Base-by-base conservation (phyloP, 53 echinoderm and acorn worm genomes). In the Temnopleurus reevesii region DNA sequence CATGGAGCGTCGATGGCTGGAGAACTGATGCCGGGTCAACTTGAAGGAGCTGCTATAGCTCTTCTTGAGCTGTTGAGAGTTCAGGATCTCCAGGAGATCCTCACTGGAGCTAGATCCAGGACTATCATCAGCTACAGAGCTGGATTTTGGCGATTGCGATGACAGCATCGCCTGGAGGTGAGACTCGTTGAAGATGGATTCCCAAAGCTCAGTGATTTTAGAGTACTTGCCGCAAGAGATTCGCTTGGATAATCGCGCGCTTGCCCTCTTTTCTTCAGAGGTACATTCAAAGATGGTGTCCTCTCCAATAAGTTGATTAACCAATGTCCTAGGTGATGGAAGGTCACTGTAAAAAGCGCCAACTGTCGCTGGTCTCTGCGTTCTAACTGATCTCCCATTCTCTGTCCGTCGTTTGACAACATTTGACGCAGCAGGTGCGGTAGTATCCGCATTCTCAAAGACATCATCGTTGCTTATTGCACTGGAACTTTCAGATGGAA, bases 171-270 rank as follows among this genome's bases (percentile, higher is more conserved):
- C 88, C 88, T 71, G 88, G 2, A 87, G 19, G 23, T 87, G 88
- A 4, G 66, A 45, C 53, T 87, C 88, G 4, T 87, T 87, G 38
- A 93, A 95, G 18, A 95, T 91, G 33, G 93, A 91, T 77, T 97
- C 97, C 97, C 97, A 97, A 54, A 95, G 87, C 53, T 95, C 90
- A 1, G 95, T 58, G 44, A 95, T 84, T 5, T 81, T 59, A 9
- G 97, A 95, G 90, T 97, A 97, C 82, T 97, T 97, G 18, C 97
- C 97, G 18, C 94, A 93, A 0, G 97, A 97, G 46, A 93, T 93
- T 6, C 97, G 91, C 53, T 94, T 94, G 34, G 93, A 95, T 15
- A 97, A 91, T 15, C 95, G 84, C n/a, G 92, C 90, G 17, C 92
- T 93, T 23, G 83, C 45, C n/a, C 92, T 82, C n/a, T 91, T 90